Evolutionary conservation across 2,888 invertebrate genomes (phyloP), one percentile per base, ranked within the genome.

Genomic region (Polyommatus icarus): DNA sequence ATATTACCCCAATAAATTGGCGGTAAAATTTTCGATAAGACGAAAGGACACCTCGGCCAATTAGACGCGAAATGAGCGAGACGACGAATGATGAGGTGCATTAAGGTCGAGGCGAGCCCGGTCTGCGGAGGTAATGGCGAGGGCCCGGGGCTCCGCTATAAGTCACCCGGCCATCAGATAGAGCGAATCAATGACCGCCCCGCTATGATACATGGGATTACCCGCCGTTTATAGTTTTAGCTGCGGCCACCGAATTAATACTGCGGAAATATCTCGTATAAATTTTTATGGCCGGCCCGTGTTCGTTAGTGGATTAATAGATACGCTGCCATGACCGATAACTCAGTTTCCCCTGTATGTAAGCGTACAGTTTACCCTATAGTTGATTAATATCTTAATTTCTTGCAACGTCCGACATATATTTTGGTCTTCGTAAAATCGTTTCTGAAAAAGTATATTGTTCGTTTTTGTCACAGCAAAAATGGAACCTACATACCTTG

Each of bases 51-150:
- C 89, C 93, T 90, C 93, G 93, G 90, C 91, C 95, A 95, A 95
- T 95, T 95, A 95, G 95, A 90, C 91, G 88, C 88, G 88, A 90
- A 91, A 94, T 89, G 91, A 90, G 95, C 80, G 83, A 81, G 85
- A 82, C 84, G 81, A 85, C 86, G 86, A 90, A 88, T 87, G 86
- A 90, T 90, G 89, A 90, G 90, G 88, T 88, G 87, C 87, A 88
- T 90, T 90, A 59, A 77, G 79, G 73, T 76, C 78, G 83, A 79
- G 79, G 46, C 46, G n/a, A 46, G 46, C 72, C 83, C 79, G 78
- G 79, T 78, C 80, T 78, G 80, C 80, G 84, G 83, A 87, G 87
- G 88, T 91, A 91, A 91, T 89, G 89, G 82, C 85, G 85, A 84
- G 83, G 85, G 87, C 87, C 85, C 83, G 91, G 90, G 92, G 91